Conservation (phyloP, 2,888 invertebrate species). For the Caenorhabditis drosophilae region DNA sequence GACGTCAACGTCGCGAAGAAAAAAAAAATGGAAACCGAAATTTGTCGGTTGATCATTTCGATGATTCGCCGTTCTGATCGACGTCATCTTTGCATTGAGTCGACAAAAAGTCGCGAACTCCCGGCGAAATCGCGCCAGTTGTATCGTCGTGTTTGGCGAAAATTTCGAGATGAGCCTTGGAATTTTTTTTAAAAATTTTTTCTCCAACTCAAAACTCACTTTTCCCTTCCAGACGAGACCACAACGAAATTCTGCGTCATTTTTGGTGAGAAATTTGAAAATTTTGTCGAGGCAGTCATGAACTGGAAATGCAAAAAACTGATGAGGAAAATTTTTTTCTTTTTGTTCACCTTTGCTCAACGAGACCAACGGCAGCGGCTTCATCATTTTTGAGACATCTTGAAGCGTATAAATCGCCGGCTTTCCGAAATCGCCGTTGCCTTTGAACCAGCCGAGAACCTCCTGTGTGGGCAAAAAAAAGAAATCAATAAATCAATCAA, state of each 20-base stretch:
- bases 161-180: constrained; percentile 66
- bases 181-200: too few species aligned
- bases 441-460: constrained; percentile 68
- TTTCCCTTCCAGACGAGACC: constrained; percentile 66
- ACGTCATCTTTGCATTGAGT: constrained; percentile 64
- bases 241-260: constrained; percentile 64
- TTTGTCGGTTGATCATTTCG: too few species aligned
- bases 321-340: too few species aligned
- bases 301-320: too few species aligned
- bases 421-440: constrained; percentile 67
- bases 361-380: constrained; percentile 67
- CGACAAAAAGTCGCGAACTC: constrained; percentile 58
- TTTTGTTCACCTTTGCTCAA: too few species aligned
- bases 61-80: too few species aligned
- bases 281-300: constrained; percentile 68
- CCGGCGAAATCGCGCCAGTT: constrained; percentile 57
- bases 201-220: too few species aligned
- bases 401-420: constrained; percentile 63
- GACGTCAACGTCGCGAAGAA: too few species aligned
- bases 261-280: constrained; percentile 64
- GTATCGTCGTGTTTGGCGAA: constrained; percentile 57
- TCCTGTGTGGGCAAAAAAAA: too few species aligned
- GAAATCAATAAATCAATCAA: too few species aligned
- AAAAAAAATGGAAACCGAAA: too few species aligned
- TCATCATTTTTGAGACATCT: constrained; percentile 68